These are phyloP conservation scores for Caenorhabditis zanzibari DNA, from an alignment of 2,888 invertebrate genomes.

Conservation along the genomic window DNA sequence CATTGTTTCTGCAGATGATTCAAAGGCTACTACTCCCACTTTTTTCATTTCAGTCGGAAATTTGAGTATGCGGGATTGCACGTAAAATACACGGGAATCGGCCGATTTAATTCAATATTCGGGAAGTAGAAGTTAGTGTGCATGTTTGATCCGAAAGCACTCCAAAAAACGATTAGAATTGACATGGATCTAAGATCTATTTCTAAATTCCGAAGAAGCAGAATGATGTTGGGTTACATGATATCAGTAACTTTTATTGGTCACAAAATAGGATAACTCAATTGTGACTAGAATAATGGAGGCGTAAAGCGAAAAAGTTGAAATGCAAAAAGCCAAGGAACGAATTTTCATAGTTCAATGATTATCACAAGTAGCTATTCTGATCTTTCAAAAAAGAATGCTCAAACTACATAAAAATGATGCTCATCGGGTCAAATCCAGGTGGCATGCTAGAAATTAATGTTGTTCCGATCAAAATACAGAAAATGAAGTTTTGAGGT, in stretches of 20 bases:
- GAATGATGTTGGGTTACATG: not conserved
- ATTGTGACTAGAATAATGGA: not conserved
- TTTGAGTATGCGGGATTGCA: not conserved
- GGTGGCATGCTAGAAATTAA: not conserved
- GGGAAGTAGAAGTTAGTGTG: not conserved
- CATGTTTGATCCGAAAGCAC: slow-evolving; percentile 3
- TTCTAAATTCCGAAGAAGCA: not conserved
- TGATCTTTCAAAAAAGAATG: not conserved
- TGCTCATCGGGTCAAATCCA: not conserved
- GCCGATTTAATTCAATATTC: slow-evolving; percentile 20
- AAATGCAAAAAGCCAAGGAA: no score
- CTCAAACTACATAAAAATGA: not conserved
- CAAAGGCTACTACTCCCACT: not conserved
- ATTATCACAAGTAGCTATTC: not conserved
- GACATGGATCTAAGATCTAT: not conserved
- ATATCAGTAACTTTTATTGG: not conserved
- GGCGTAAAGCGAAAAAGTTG: not conserved
- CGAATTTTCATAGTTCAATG: not conserved
- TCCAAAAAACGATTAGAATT: not conserved
- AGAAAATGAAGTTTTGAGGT: no score
- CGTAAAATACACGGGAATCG: slow-evolving; percentile 8
- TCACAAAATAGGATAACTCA: not conserved
- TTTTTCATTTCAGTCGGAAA: not conserved
- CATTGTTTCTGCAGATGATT: not conserved
- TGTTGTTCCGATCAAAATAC: not conserved